Conservation (phyloP, 2,888 invertebrate genomes). For the Nymphalis c-album region DNA sequence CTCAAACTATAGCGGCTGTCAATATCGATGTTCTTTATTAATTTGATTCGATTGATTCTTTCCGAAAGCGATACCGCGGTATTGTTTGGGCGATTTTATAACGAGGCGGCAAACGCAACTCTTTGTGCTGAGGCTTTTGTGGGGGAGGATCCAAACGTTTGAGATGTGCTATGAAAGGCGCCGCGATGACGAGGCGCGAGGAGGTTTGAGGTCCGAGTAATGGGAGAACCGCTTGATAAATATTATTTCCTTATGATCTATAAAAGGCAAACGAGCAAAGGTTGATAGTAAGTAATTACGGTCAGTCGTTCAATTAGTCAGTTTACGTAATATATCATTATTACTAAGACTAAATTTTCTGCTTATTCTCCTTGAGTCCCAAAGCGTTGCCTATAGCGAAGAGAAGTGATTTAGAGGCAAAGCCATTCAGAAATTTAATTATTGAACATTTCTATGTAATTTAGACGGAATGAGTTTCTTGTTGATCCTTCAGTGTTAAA, state of each 20-base stretch:
- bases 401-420: too few species aligned
- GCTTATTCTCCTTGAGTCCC: too few species aligned
- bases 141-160: conserved; percentile 74
- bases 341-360: too few species aligned
- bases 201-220: conserved; percentile 44
- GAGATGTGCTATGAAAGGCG: conserved; percentile 77
- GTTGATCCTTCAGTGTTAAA: too few species aligned
- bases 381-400: too few species aligned
- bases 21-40: conserved; percentile 68
- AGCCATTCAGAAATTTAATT: too few species aligned
- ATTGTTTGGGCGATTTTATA: conserved; percentile 78
- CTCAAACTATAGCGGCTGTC: conserved; percentile 46
- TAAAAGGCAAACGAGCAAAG: too few species aligned
- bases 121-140: conserved; percentile 66
- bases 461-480: too few species aligned
- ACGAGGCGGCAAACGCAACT: conserved; percentile 74
- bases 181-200: conserved; percentile 78
- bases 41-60: conserved; percentile 75
- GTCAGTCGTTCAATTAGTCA: too few species aligned
- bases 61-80: conserved; percentile 74
- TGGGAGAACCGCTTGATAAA: conserved; percentile 17
- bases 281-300: too few species aligned
- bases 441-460: too few species aligned
- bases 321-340: too few species aligned
- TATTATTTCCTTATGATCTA: neutral